phyloP scores from a whole-genome alignment of 2,797 vertebrate species.

The Peromyscus nudipes region DNA sequence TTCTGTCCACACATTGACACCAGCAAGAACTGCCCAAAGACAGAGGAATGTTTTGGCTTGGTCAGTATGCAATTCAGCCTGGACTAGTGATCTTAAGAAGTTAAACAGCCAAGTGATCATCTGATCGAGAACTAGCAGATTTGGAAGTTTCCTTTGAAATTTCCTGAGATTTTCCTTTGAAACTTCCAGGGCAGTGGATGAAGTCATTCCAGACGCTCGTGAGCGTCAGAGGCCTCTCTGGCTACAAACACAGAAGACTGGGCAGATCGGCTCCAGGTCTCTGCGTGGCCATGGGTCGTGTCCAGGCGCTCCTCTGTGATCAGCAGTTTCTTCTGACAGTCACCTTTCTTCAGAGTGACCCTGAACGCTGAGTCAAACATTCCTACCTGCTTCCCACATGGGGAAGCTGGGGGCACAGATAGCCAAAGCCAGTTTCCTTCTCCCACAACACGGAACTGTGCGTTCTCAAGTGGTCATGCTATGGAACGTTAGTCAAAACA shows the following conservation, averaged over 20 bases:
- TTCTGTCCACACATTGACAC: constrained; percentile 28
- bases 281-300: neutral
- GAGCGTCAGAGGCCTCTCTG: constrained; percentile 35
- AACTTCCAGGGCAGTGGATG: constrained; percentile 56
- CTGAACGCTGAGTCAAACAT: constrained; percentile 54
- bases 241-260: neutral
- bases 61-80: neutral
- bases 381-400: constrained; percentile 64
- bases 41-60: constrained; percentile 21
- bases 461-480: constrained; percentile 22
- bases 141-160: constrained; percentile 72
- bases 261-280: constrained; percentile 3
- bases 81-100: neutral
- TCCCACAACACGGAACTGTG: constrained; percentile 10
- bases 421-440: constrained; percentile 23
- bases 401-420: constrained; percentile 53
- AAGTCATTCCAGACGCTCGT: constrained; percentile 67
- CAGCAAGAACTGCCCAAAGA: constrained; percentile 26
- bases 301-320: neutral
- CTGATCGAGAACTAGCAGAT: constrained; percentile 42
- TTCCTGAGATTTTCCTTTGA: constrained; percentile 74
- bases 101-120: constrained; percentile 31
- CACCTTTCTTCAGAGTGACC: constrained; percentile 22
- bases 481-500: constrained; percentile 53
- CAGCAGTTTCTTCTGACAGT: constrained; percentile 18